Conservation (phyloP, 2,888 invertebrate species). For the Andrena camellia region DNA sequence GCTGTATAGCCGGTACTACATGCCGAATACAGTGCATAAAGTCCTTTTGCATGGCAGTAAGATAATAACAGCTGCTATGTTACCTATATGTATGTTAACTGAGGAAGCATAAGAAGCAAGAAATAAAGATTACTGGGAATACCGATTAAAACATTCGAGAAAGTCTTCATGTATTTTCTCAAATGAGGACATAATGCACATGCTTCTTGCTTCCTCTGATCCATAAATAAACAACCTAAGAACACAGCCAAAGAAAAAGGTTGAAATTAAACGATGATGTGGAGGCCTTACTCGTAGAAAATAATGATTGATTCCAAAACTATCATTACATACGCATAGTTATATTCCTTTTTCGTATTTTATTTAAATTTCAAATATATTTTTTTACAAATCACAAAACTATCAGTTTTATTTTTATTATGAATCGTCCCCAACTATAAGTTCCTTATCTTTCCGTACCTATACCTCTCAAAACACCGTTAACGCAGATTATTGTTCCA, state of each 20-base stretch:
- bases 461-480: neutral
- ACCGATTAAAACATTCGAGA: neutral
- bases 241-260: neutral
- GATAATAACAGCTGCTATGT: conserved; percentile 24
- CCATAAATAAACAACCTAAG: conserved; percentile 2
- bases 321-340: too few relatives aligned
- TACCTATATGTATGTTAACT: conserved; percentile 35
- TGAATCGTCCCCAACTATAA: neutral
- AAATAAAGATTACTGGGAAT: conserved; percentile 14
- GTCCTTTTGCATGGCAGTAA: conserved; percentile 26
- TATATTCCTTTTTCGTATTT: neutral
- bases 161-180: conserved; percentile 6
- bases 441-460: neutral
- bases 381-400: neutral
- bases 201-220: neutral
- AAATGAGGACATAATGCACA: conserved; percentile 2
- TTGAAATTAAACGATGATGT: conserved; percentile 7
- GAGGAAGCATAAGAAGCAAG: conserved; percentile 27
- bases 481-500: neutral
- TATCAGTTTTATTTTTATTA: neutral
- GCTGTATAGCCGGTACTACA: conserved; percentile 16
- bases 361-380: neutral
- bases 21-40: conserved; percentile 31
- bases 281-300: neutral
- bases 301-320: conserved; percentile 1